Evolutionary conservation across 2,113 vertebrate genomes (phyloP), one percentile per base, ranked within the genome.

Genomic region (Felis chaus): DNA sequence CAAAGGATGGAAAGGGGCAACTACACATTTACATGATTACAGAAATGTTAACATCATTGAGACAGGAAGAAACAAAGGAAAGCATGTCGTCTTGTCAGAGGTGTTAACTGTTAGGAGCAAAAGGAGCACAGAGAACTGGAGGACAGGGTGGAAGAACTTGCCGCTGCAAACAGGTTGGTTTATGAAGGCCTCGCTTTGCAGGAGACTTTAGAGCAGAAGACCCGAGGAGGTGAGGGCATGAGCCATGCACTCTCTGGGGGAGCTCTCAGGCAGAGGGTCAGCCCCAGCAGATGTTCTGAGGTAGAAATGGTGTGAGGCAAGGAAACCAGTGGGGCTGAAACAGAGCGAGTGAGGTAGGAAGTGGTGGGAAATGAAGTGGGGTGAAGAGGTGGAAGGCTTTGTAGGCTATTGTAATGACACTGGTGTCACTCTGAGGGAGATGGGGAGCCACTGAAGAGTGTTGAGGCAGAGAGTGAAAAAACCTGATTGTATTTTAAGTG

Each of bases 241-340:
- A 68, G 23, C 4, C 68, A 10, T 3, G 3, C 5, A 16, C 53
- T 39, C 3, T 53, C 14, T 10, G 0, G 0, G 7, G 83, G 39
- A 89, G 15, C 5, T 33, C 33, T 41, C 4, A 6, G 33, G 80
- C 39, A 45, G 65, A 29, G 55, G 31, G 80, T 12, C 48, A 85
- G 31, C 33, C 3, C 23, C 0, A 11, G 16, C 61, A 31, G 31
- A 36, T 4, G 7, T n/a, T 86, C 19, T 11, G n/a, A 48, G 41
- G 39, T 21, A 45, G 50, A 82, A 78, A 25, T 68, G 9, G 19
- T 41, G 36, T 63, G 41, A 88, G 53, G 33, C 53, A 33, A 53
- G 45, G 53, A 93, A 57, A 25, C 7, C 16, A 7, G 31, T 13
- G 48, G 36, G 61, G 5, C 16, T 7, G 4, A 94, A 36, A 19